Evolutionary conservation across 2,888 invertebrate species (phyloP).

Genomic region (Drosophila ezoana): DNA sequence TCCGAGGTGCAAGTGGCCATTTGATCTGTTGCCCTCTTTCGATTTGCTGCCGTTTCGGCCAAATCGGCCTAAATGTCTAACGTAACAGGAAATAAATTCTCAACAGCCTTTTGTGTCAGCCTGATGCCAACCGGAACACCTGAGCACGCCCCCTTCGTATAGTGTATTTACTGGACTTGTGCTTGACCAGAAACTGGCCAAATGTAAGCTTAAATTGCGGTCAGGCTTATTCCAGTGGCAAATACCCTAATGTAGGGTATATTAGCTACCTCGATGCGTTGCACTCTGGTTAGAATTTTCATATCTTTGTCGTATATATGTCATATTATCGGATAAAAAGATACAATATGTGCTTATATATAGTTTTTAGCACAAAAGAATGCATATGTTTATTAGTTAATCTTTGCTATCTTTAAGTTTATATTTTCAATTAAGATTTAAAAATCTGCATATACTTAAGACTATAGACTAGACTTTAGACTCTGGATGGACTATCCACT

Average conservation of each 20-base stretch:
- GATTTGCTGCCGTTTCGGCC: conserved; percentile 40
- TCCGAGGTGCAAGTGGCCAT: conserved; percentile 49
- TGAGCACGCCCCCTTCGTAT: conserved; percentile 13
- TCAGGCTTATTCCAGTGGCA: conserved; percentile 34
- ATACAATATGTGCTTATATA: no score
- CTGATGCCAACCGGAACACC: conserved; percentile 17
- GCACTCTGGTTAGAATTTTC: no score
- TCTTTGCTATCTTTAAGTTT: no score
- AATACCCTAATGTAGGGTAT: conserved; percentile 2
- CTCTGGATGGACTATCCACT: no score
- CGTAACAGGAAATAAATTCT: conserved; percentile 77
- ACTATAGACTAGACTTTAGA: no score
- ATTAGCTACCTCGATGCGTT: neutral
- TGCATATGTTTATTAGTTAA: no score
- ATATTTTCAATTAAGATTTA: no score
- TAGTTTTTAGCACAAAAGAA: no score
- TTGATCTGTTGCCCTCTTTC: conserved; percentile 70
- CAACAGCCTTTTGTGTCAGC: conserved; percentile 61
- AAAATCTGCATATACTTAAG: no score
- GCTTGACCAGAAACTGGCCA: conserved; percentile 47
- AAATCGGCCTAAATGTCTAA: conserved; percentile 72
- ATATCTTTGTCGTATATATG: no score
- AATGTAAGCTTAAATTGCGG: conserved; percentile 59
- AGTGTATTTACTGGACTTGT: conserved; percentile 29
- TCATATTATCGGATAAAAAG: no score